Base-by-base conservation (phyloP, 2,888 invertebrate species). In the Belgica antarctica region DNA sequence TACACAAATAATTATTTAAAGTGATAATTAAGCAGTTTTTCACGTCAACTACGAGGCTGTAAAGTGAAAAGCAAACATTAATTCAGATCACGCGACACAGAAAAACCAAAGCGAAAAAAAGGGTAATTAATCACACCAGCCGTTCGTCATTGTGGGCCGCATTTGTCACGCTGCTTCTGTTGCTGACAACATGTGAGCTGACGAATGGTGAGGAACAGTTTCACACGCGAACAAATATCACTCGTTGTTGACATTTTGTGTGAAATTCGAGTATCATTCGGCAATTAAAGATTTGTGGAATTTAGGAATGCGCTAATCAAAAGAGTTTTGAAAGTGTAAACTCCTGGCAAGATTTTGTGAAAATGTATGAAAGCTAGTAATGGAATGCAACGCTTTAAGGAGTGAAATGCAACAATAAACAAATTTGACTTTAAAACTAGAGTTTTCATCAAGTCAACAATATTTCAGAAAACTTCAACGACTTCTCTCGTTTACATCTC, bases 141-240 rank as follows among this genome's bases (percentile, higher is more conserved):
- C 68, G n/a, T 52, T 24, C 52, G 31, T 63, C 24, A 17, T 63
- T 57, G 24, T 57, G 17, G n/a, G n/a, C n/a, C n/a, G n/a, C n/a
- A n/a, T n/a, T n/a, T n/a, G n/a, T n/a, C n/a, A n/a, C 12, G 15
- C 19, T n/a, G 34, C 25, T 25, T 57, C 22, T 68, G 68, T 3
- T 68, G 68, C 24, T 34, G 68, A 68, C 68, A n/a, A 68, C 52
- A 68, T 28, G n/a, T n/a, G 68, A 68, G 68, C 31, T 34, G 57
- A 25, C 57, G 25, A 68, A 52, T 68, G 22, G 52, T 22, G 2
- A n/a, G n/a, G n/a, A 4, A 41, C 25, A 22, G 46, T 66, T 22
- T 28, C 65, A 47, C 47, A 28, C 28, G 65, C 63, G 34, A 41
- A 12, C 63, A 28, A 63, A 41, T n/a, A n/a, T n/a, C n/a, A n/a